Base-by-base conservation (phyloP, 1,140 invertebrate species). In the Diuraphis noxia region DNA sequence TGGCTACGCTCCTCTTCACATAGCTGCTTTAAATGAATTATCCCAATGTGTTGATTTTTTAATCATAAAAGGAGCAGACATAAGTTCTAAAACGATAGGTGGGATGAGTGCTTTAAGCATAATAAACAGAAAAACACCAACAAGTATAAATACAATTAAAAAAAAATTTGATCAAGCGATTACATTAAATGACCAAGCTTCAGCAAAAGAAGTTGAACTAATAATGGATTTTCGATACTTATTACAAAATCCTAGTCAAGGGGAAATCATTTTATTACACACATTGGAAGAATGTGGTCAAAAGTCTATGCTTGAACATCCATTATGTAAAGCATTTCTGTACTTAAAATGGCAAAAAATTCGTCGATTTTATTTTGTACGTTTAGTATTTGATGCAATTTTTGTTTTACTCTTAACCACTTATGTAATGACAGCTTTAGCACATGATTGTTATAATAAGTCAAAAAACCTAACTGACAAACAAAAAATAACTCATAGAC, bases 271-370 rank as follows among this genome's bases (percentile, higher is more conserved):
- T 91, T 97, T 97, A 93, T 94, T 97, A 43, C 97, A 97, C 92
- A 97, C 96, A 0, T 96, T 97, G 90, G 96, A 97, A 2, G 96
- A 97, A 89, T 96, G 97, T 93, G 96, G 97, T 0, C 97, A 97
- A 93, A 97, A 97, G 92, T 96, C 97, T 93, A 96, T 98, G 30
- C 93, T 98, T 1, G 94, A 97, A 88, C 97, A 98, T 94, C 97
- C 97, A 0, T 93, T 98, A 1, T 97, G 97, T 93, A 96, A 97
- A 9, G 97, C 97, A 0, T 98, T 98, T 93, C 93, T 98, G 0
- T 96, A 97, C 93, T 95, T 97, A 30, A 97, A 98, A 93, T 98
- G 97, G 97, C 96, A 97, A 92, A 97, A 97, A 93, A 97, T 98
- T 92, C 95, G 97, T n/a, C 97, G 97, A 93, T 97, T 97, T 93